Evolutionary conservation across 2,797 vertebrate species (phyloP), one percentile per base, ranked within the genome.

Genomic region (Triplophysa yarkandensis): DNA sequence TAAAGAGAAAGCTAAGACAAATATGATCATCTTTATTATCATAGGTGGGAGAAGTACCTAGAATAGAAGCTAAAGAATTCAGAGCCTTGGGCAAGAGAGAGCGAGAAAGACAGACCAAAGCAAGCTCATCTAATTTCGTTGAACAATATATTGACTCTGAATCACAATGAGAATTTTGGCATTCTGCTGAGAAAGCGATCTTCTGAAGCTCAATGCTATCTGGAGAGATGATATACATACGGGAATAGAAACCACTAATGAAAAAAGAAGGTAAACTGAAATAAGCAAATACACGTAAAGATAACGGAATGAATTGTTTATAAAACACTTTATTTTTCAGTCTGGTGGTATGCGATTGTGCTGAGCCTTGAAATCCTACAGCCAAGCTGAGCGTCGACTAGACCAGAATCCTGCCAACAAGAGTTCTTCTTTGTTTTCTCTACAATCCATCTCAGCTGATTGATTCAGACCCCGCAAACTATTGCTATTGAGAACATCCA

Each of bases 401-500:
- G 69, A 36, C 30, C n/a, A 60, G 55, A 17, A 46, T 48, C 27
- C 54, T 16, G 7, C 67, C 67, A 30, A 39, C 57, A 30, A 71
- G 41, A 41, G 25, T 63, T 63, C 16, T 52, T 63, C 19, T 9
- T 13, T 16, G 10, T 28, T 62, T 50, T 46, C 2, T 17, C 1
- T 1, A 39, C 23, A 27, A 63, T 52, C 46, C 14, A 28, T 72
- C 44, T 52, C 10, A 3, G 5, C 44, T 27, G 11, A 71, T 46
- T 50, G 43, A 61, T 62, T 63, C 46, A 63, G 70, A 72, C 44
- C 16, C 32, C 52, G 58, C 46, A 41, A 52, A 63, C 57, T 28
- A 46, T 46, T 63, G 44, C 70, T 63, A 41, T 61, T 72, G 69
- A 50, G 21, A 50, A 9, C 43, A 19, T 10, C 13, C 27, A 21